Conservation (phyloP, 2,113 vertebrate species). For the Rousettus leschenaultii region DNA sequence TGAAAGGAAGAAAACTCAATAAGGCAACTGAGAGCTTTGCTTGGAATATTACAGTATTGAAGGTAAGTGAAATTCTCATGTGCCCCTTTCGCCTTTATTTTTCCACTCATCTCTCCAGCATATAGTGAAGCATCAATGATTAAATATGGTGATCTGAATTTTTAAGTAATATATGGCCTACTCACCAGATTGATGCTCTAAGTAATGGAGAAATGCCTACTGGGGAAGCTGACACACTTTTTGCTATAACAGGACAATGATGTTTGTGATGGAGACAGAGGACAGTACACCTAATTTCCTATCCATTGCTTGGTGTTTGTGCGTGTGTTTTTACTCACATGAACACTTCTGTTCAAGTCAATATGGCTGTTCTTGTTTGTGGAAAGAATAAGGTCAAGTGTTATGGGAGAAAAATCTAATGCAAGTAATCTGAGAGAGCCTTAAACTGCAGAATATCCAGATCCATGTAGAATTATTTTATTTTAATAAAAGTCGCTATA, state of each 20-base stretch:
- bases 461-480: constrained; percentile 13
- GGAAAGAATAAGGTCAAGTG: background rate
- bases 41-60: constrained; percentile 89
- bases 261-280: background rate
- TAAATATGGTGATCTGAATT: background rate
- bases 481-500: background rate
- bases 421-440: background rate
- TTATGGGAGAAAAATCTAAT: background rate
- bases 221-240: background rate
- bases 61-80: constrained; percentile 75
- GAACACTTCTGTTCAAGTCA: background rate
- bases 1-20: constrained; percentile 88
- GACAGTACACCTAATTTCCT: background rate
- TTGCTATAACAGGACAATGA: background rate
- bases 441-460: background rate
- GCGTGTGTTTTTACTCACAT: background rate
- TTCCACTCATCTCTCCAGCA: background rate
- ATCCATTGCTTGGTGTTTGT: background rate
- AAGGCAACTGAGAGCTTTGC: constrained; percentile 89
- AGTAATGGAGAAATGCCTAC: background rate
- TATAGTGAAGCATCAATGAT: background rate
- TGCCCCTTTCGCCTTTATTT: background rate
- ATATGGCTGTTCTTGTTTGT: background rate
- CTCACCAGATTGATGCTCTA: background rate
- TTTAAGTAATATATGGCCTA: background rate